Base-by-base conservation (phyloP, 30 jellyfish, hydroid and myxozoan genomes). In the Sanderia malayensis region DNA sequence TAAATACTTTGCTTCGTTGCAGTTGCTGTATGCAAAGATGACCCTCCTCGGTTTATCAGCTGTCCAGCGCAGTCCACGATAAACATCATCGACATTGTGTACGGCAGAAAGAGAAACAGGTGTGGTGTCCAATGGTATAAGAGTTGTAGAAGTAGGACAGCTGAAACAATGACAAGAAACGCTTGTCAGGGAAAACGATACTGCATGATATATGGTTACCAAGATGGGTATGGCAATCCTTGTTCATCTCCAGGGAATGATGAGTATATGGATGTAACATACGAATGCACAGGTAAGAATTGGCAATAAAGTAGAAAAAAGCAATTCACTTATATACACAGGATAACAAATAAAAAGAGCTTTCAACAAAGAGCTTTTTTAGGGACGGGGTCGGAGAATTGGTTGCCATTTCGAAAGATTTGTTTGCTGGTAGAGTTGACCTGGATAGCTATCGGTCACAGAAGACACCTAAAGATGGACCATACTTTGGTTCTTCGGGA, bases 201-300 rank as follows among this genome's bases (percentile, higher is more conserved):
- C 18, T 49, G 64, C 64, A 9, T 19, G 27, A 24, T 49, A 49
- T 24, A 49, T 8, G 64, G 6, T 8, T 4, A 15, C 8, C 4
- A 4, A 11, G 18, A 19, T 4, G 27, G 6, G 3, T 49, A 9
- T 24, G 64, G 64, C 2, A 49, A 49, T 19, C 64, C 64, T 15
- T 49, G 64, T 24, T 4, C 27, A 2, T 49, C 25, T 11, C 52
- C 52, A 6, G 52, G 52, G 10, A 9, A 15, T 49, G 11, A 8
- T 4, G 64, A 49, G 24, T 49, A 49, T 24, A 49, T 49, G 64
- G 27, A 49, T 18, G 2, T 49, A 9, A 19, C 23, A 49, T 49
- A 49, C 24, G 64, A 49, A 15, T 49, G 64, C 64, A 19, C 6
- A 49, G 64, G 64, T 49, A 49, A 13, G n/a, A n/a, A n/a, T n/a